Evolutionary conservation across 1,140 invertebrate genomes (phyloP).

Genomic region (honey bee (Apis mellifera)): DNA sequence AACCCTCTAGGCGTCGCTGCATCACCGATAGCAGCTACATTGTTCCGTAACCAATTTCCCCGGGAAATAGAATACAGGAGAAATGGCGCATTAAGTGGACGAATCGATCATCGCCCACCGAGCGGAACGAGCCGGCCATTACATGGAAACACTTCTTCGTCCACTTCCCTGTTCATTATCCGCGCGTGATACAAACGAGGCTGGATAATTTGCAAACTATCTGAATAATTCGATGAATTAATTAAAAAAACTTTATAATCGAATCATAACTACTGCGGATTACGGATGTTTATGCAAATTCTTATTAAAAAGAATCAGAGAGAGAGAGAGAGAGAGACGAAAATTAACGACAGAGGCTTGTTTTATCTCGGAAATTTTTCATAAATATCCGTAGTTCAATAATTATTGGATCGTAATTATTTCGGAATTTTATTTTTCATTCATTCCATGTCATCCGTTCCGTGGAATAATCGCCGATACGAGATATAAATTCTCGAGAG

Average conservation of each 20-base stretch:
- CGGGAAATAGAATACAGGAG: conserved; percentile 39
- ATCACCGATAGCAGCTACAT: background rate
- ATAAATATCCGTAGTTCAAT: too few relatives aligned
- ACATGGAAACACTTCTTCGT: conserved; percentile 7
- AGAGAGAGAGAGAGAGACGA: too few relatives aligned
- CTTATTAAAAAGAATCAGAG: too few relatives aligned
- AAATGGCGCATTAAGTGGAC: conserved; percentile 36
- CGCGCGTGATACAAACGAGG: background rate
- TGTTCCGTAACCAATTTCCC: conserved; percentile 15
- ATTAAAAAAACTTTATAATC: too few relatives aligned
- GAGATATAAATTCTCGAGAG: conserved; percentile 14
- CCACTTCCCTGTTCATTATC: conserved; percentile 30
- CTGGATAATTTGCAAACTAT: conserved; percentile 22
- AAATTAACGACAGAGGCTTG: too few relatives aligned
- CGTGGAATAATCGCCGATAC: background rate
- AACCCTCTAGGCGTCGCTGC: background rate
- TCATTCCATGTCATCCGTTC: background rate
- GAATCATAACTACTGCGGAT: too few relatives aligned
- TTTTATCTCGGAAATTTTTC: too few relatives aligned
- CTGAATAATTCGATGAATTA: too few relatives aligned
- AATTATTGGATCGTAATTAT: background rate
- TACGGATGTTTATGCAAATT: too few relatives aligned
- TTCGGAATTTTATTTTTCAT: background rate
- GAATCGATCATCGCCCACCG: conserved; percentile 40
- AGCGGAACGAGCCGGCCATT: conserved; percentile 11